Conservation (phyloP, 2,888 invertebrate species). For the Drosophila aldrichi region DNA sequence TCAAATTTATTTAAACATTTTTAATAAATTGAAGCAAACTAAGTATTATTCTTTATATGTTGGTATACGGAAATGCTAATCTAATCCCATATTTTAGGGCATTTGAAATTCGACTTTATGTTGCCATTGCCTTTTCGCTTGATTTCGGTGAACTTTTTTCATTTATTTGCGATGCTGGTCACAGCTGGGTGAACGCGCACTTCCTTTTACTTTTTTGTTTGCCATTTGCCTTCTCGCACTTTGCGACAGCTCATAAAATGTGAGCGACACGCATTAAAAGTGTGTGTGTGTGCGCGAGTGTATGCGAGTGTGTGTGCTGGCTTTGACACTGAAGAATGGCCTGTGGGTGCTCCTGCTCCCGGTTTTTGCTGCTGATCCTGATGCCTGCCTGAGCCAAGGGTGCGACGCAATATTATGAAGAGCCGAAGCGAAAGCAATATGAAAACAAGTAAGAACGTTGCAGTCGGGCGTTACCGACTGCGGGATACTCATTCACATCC, state of each 20-base stretch:
- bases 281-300: conserved; percentile 38
- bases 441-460: no score
- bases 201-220: conserved; percentile 63
- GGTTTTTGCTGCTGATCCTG: conserved; percentile 21
- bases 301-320: conserved; percentile 46
- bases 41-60: no score
- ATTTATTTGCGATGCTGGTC: conserved; percentile 76
- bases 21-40: no score
- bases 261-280: conserved; percentile 79
- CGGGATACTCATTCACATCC: no score
- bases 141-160: conserved; percentile 70
- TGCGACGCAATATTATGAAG: conserved; percentile 70
- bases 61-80: no score
- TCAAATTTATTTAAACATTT: no score
- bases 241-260: conserved; percentile 81
- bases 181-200: conserved; percentile 76
- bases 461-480: no score
- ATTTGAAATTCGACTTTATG: conserved; percentile 2
- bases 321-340: conserved; percentile 78
- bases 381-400: conserved; percentile 5
- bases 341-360: conserved; percentile 46
- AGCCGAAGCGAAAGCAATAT: conserved; percentile 70
- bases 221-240: conserved; percentile 62
- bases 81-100: neutral
- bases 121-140: conserved; percentile 33